Conservation (phyloP, 2,888 invertebrate genomes). For the Hyposoter didymator region DNA sequence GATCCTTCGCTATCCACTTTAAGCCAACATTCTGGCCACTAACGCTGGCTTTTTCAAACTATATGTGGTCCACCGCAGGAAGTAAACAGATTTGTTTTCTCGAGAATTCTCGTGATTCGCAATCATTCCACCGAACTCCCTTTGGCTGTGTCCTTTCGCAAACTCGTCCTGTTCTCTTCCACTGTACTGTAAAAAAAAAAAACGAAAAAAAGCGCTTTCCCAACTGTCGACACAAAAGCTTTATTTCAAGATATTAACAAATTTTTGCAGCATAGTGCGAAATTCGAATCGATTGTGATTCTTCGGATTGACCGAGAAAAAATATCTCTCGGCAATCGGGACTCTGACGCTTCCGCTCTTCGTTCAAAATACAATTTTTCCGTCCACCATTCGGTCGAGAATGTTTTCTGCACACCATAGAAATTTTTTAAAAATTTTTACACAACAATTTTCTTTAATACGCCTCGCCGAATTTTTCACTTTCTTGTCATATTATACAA, state of each 20-base stretch:
- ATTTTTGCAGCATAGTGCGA: not conserved
- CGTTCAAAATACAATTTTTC: not conserved
- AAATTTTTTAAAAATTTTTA: slow-evolving; percentile 12
- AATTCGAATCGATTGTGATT: not conserved
- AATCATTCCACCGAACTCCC: slow-evolving; percentile 27
- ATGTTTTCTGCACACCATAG: not conserved
- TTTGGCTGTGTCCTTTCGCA: not conserved
- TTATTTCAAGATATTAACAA: not conserved
- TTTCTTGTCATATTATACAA: slow-evolving; percentile 38
- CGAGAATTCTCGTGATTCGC: slow-evolving; percentile 47
- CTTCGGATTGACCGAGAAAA: not conserved
- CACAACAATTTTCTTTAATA: not conserved
- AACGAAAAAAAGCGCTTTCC: not conserved
- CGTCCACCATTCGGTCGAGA: too few species aligned
- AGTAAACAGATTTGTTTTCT: slow-evolving; percentile 69
- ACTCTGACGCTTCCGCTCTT: not conserved
- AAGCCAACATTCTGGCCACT: slow-evolving; percentile 19
- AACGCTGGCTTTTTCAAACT: slow-evolving; percentile 29
- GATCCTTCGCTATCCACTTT: slow-evolving; percentile 17
- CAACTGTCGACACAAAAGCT: not conserved
- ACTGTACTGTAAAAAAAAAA: not conserved
- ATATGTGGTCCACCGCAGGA: slow-evolving; percentile 36
- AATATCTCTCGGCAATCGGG: not conserved
- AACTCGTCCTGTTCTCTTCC: slow-evolving; percentile 20
- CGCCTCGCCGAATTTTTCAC: not conserved